Evolutionary conservation across 2,888 invertebrate species (phyloP), one percentile per base, ranked within the genome.

Genomic region (Mongoloraphidia duomilia): DNA sequence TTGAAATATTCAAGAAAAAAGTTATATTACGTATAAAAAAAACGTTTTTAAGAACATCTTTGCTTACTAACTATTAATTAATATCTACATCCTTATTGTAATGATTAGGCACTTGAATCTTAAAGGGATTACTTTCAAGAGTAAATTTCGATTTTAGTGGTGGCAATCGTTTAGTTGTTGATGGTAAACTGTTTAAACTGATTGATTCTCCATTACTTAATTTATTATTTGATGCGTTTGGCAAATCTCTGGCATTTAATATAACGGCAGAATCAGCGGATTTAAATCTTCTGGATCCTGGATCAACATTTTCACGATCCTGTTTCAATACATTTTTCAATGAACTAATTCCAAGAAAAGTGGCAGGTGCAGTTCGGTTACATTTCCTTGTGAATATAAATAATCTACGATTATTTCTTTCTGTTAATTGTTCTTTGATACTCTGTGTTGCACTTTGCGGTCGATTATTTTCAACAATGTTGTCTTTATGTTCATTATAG

Each of bases 281-380:
- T 33, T 43, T 42, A 9, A 43, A 33, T 48, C 42, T 17, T 10
- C 48, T 13, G 38, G 12, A 26, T 13, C 12, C 10, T 10, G 17
- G 12, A 8, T 12, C 37, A n/a, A 12, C 14, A 42, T 9, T 42
- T 12, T 9, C n/a, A 9, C 11, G 3, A n/a, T 10, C 9, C 5
- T 14, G 9, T 36, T 13, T 48, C 36, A 17, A 38, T 12, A 10
- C 34, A 26, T 10, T 37, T 48, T 33, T 11, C 36, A 42, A 41
- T 11, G 48, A 42, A 42, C 33, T 33, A 11, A 43, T 14, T 12
- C 37, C 43, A 37, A 53, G 14, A n/a, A 62, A 44, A 48, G 61
- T 58, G 14, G 63, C 54, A 4, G 67, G 67, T 10, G 61, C 58
- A 0, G 66, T 66, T 59, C 63, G 65, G 51, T 68, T 67, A 1